A percentile compares a stretch with the other conserved stretches of the same genome.
Evolutionary conservation across 1,140 invertebrate genomes (phyloP).

Genomic region (Neodiprion virginianus): DNA sequence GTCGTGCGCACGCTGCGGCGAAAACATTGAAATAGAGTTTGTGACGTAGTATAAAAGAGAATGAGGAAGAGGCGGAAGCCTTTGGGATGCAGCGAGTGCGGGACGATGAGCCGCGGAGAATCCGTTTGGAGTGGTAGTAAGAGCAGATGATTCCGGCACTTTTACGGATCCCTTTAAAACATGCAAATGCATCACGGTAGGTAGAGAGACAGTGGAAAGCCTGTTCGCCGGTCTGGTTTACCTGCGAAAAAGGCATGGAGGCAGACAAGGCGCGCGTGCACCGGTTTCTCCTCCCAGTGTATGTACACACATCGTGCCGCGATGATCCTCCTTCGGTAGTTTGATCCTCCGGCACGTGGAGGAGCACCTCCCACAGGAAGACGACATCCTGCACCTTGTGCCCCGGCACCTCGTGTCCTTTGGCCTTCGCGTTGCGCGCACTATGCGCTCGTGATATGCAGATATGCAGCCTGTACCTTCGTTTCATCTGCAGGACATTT

Average conservation of each 20-base stretch:
- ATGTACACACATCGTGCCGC: too few relatives aligned
- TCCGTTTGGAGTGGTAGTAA: not conserved
- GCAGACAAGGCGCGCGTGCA: not conserved
- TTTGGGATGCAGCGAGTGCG: too few relatives aligned
- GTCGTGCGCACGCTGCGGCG: too few relatives aligned
- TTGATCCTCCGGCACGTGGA: conserved; percentile 23
- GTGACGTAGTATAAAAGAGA: too few relatives aligned
- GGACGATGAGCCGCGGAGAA: not conserved
- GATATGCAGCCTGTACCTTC: too few relatives aligned
- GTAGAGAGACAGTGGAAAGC: not conserved
- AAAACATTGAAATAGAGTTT: too few relatives aligned
- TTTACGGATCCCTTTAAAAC: not conserved
- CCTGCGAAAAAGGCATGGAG: not conserved
- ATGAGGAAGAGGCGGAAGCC: too few relatives aligned
- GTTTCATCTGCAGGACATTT: too few relatives aligned
- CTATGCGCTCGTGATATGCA: too few relatives aligned
- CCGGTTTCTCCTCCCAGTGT: not conserved
- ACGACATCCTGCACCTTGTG: conserved; percentile 21
- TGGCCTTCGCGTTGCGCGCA: not conserved
- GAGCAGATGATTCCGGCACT: conserved; percentile 4
- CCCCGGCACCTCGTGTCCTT: not conserved
- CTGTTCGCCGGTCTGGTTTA: not conserved
- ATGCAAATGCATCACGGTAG: not conserved
- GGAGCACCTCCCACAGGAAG: conserved; percentile 24
- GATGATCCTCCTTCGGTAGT: conserved; percentile 1